Base-by-base conservation (phyloP, 92 coral and sea anemone genomes). In the Actinernus sp. region DNA sequence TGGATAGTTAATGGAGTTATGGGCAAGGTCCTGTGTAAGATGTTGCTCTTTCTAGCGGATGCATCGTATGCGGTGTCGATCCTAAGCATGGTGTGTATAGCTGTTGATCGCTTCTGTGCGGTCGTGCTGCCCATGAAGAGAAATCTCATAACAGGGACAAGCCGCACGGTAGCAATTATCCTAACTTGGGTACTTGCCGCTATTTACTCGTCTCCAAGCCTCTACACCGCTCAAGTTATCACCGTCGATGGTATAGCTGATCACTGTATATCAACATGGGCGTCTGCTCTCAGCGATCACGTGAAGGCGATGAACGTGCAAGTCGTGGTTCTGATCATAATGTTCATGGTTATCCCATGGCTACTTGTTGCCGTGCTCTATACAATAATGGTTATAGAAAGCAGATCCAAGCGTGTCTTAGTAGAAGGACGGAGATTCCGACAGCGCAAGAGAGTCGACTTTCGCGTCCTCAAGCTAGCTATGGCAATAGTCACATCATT, bases 91-190 rank as follows among this genome's bases (percentile, higher is more conserved):
- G 51, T 61, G 10, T 51, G 70, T 31, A 36, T 73, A n/a, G 81
- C 81, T 3, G 17, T 61, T 0, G 72, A 73, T 17, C 39, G 81
- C 28, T 73, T 73, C 21, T 73, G 70, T 19, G 71, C 71, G 16
- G 81, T 73, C 5, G 81, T 62, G 6, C 43, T 59, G 17, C 72
- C 81, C 23, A 50, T 73, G 71, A 73, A 61, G 36, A 44, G 60
- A 19, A 49, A 40, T 23, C 63, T 63, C 26, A 41, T 73, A 46
- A 51, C 70, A 3, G 34, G 72, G 21, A 60, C 9, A 55, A 34
- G 26, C 14, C 70, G 71, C 18, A 33, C 23, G 20, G 46, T 46
- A 30, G 52, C 34, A 1, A 61, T 73, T 16, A 26, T 44, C 16
- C 20, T 61, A 1, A 73, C 71, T 1, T 73, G 81, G 81, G 49